phyloP scores from a whole-genome alignment of 1,140 invertebrate genomes.

The Microplitis demolitor region DNA sequence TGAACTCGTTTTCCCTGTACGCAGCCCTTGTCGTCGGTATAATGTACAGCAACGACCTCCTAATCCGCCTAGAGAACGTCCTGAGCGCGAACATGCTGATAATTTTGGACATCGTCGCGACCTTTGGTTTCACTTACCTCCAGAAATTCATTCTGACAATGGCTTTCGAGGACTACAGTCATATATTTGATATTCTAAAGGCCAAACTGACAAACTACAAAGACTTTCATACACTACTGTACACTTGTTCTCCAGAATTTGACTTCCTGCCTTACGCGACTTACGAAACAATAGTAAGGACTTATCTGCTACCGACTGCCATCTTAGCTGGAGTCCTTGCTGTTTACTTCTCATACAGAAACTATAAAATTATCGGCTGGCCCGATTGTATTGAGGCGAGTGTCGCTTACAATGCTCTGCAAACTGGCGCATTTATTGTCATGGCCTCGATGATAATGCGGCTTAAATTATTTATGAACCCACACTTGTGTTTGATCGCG shows the following conservation, averaged over 20 bases:
- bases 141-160: constrained; percentile 49
- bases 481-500: constrained; percentile 77
- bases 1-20: constrained; percentile 74
- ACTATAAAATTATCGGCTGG: constrained; percentile 37
- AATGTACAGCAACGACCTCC: constrained; percentile 27
- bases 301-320: constrained; percentile 66
- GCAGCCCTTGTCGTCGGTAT: constrained; percentile 55
- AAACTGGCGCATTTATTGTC: constrained; percentile 69
- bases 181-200: constrained; percentile 77
- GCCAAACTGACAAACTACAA: constrained; percentile 78
- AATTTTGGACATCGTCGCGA: constrained; percentile 17
- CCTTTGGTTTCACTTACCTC: constrained; percentile 40
- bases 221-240: constrained; percentile 82
- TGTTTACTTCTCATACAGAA: constrained; percentile 56
- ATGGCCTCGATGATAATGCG: constrained; percentile 85
- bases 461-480: constrained; percentile 82
- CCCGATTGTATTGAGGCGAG: constrained; percentile 63
- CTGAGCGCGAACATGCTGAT: constrained; percentile 19
- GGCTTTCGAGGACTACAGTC: constrained; percentile 66
- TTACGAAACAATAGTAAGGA: constrained; percentile 59
- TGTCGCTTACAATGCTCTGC: constrained; percentile 74
- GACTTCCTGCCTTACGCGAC: constrained; percentile 73
- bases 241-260: constrained; percentile 84
- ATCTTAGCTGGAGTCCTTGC: constrained; percentile 57
- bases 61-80: constrained; percentile 19